A percentile compares a stretch with the other conserved stretches of the same genome.
These are phyloP conservation scores for Acomys russatus DNA, from an alignment of 2,797 vertebrate genomes.

Conservation along the genomic window DNA sequence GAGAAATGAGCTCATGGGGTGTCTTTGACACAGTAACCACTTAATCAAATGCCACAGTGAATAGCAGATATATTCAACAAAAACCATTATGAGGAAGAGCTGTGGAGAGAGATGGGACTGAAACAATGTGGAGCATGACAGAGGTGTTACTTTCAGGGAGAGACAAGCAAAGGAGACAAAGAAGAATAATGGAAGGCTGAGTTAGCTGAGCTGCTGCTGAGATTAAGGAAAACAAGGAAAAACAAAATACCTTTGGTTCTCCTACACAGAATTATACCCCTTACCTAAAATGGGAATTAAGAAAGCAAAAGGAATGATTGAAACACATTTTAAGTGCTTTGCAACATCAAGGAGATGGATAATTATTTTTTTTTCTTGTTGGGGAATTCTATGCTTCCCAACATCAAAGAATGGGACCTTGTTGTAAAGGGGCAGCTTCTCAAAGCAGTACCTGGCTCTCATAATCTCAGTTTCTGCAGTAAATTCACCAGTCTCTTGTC, in stretches of 20 bases:
- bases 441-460: constrained; percentile 75
- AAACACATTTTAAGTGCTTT: constrained; percentile 59
- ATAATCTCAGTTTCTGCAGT: constrained; percentile 81
- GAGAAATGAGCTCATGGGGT: not conserved
- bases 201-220: constrained; percentile 27
- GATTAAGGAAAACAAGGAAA: constrained; percentile 65
- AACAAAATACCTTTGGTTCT: constrained; percentile 46
- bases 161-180: not conserved
- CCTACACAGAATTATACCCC: not conserved
- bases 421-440: constrained; percentile 75
- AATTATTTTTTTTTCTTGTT: constrained; percentile 61
- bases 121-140: constrained; percentile 20
- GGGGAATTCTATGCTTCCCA: constrained; percentile 33
- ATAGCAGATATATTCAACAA: constrained; percentile 28
- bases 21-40: not conserved
- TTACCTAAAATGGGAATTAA: constrained; percentile 12
- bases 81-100: not conserved
- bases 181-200: constrained; percentile 27
- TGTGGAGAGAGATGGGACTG: not conserved
- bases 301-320: constrained; percentile 37
- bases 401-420: constrained; percentile 68
- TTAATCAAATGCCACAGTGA: constrained; percentile 45
- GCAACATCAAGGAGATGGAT: constrained; percentile 69
- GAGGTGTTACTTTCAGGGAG: not conserved
- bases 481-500: constrained; percentile 67